Evolutionary conservation across 2,797 vertebrate species (phyloP), one percentile per base, ranked within the genome.

Genomic region (Pogonophryne albipinna): DNA sequence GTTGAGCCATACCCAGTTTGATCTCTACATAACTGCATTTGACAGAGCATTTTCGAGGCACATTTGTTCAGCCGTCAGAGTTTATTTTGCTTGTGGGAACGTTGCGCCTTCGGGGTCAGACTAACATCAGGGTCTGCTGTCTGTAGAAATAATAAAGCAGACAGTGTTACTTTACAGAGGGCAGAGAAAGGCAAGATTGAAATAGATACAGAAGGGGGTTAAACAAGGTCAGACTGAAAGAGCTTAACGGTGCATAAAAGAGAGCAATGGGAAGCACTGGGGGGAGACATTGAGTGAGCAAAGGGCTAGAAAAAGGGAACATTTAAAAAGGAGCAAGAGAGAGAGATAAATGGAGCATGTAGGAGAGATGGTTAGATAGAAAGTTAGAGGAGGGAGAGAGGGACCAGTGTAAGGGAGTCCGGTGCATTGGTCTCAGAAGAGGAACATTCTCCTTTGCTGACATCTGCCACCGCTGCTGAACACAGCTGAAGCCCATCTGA

Each of bases 401-500:
- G 55, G 66, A 70, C 60, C 69, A 67, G 59, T 76, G 90, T 85
- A 89, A 92, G 91, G 87, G 85, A 91, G 92, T 93, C 88, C 84
- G 91, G 85, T 38, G 73, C 66, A 86, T 65, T 46, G 44, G 85
- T 64, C 68, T 38, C 34, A 9, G 34, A 38, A 38, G 34, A 38
- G 8, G 34, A 38, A 38, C 95, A 94, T 94, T 93, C 93, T 91
- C 89, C 89, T 95, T 94, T 89, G 90, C 95, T 95, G 96, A 94
- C 95, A 95, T 95, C 95, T 96, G 95, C 95, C 95, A 89, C 93
- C 93, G 86, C 92, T 70, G 83, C 94, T 90, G 94, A 93, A 89
- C 87, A 89, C 95, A 89, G 94, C 93, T 89, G 77, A 95, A 95
- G 95, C 92, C 95, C 92, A 91, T 96, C 93, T 94, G 95, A 95